Percentiles rank a stretch among this genome's conserved stretches.
phyloP scores from a whole-genome alignment of 2,113 vertebrate species.

The Paradisaea rubra region DNA sequence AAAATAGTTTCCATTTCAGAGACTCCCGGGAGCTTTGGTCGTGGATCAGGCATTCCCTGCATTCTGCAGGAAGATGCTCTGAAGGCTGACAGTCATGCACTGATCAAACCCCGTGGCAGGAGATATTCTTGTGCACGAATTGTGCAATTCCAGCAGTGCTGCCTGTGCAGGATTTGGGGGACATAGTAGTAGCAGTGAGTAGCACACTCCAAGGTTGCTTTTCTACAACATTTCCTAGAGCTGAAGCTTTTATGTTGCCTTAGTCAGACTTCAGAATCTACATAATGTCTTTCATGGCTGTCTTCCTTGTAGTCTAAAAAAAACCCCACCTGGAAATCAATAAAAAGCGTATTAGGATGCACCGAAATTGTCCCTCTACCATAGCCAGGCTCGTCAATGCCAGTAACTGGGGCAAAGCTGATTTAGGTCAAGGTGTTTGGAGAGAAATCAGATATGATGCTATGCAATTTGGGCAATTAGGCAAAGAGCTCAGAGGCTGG shows the following conservation, averaged over 20 bases:
- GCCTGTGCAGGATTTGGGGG: neutral
- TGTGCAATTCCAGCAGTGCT: neutral
- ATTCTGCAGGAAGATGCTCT: neutral
- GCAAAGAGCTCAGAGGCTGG: neutral
- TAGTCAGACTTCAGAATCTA: neutral
- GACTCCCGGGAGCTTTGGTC: neutral
- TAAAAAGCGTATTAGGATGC: neutral
- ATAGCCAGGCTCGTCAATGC: neutral
- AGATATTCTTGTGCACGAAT: neutral
- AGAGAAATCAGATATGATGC: constrained; percentile 2
- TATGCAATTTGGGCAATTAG: constrained; percentile 1
- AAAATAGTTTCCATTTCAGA: neutral
- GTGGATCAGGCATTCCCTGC: neutral
- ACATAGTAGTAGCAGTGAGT: neutral
- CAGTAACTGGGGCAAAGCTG: neutral
- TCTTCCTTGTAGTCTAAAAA: neutral
- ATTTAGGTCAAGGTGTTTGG: constrained; percentile 16
- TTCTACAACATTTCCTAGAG: neutral
- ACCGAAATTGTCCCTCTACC: neutral
- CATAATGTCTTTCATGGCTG: neutral
- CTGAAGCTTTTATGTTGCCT: neutral
- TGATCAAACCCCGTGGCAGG: neutral
- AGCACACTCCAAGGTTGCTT: neutral
- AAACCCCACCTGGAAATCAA: neutral
- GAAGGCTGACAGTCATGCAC: neutral